Percentiles rank a stretch among this genome's conserved stretches.
phyloP scores from a whole-genome alignment of 2,797 vertebrate genomes.

The Sternotherus odoratus region DNA sequence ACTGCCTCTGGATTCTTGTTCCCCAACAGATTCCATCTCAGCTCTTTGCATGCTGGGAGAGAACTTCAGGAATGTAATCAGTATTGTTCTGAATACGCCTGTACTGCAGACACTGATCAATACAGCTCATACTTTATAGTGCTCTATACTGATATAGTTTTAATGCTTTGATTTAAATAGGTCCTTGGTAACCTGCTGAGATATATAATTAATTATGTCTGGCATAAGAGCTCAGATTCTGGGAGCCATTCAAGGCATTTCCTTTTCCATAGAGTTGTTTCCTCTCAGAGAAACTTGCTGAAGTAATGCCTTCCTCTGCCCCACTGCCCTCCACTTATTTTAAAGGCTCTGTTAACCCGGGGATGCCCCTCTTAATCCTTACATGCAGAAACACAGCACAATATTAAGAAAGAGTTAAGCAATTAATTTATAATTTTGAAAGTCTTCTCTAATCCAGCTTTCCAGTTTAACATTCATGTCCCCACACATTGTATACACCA shows the following conservation, averaged over 20 bases:
- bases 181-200: background rate
- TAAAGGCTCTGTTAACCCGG: slow-evolving; percentile 52
- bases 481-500: slow-evolving; percentile 45
- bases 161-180: slow-evolving; percentile 54
- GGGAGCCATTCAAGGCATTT: slow-evolving; percentile 60
- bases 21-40: background rate
- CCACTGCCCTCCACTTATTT: slow-evolving; percentile 6
- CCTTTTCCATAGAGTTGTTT: slow-evolving; percentile 67
- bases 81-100: background rate
- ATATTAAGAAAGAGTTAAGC: slow-evolving; percentile 48
- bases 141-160: slow-evolving; percentile 1
- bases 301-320: slow-evolving; percentile 66
- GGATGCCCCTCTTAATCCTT: slow-evolving; percentile 37
- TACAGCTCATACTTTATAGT: background rate
- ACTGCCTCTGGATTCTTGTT: background rate
- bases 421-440: slow-evolving; percentile 57
- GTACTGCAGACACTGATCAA: fast-evolving
- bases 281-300: slow-evolving; percentile 20
- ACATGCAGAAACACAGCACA: background rate
- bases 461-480: slow-evolving; percentile 45
- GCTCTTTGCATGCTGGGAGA: fast-evolving
- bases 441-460: slow-evolving; percentile 18
- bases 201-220: slow-evolving; percentile 55
- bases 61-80: background rate
- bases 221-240: background rate